phyloP scores from a whole-genome alignment of 2,888 invertebrate genomes.

The Arge pagana region DNA sequence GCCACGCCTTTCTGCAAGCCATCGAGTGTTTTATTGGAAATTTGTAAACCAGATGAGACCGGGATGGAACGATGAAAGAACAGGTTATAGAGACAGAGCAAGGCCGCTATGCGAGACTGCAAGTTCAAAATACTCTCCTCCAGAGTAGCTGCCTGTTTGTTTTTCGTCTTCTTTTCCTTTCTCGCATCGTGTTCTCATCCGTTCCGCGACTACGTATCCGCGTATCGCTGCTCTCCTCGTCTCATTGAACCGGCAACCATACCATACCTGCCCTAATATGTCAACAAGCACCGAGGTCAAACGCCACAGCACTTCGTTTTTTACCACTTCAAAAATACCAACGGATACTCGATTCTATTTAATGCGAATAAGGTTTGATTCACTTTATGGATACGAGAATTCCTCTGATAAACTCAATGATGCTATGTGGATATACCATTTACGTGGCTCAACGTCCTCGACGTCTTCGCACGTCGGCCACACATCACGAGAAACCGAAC shows the following conservation, averaged over 20 bases:
- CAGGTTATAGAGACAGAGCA: constrained; percentile 28
- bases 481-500: too few species aligned
- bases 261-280: constrained; percentile 12
- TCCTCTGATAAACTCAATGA: too few species aligned
- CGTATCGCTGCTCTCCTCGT: too few species aligned
- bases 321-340: too few species aligned
- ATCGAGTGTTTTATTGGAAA: constrained; percentile 22
- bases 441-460: too few species aligned
- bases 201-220: not conserved
- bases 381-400: too few species aligned
- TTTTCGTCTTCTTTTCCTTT: not conserved
- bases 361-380: too few species aligned
- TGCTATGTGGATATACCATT: too few species aligned
- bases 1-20: constrained; percentile 35
- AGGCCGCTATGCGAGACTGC: constrained; percentile 28
- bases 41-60: constrained; percentile 26
- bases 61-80: constrained; percentile 23
- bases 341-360: too few species aligned
- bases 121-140: constrained; percentile 23
- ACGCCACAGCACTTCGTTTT: too few species aligned
- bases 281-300: not conserved
- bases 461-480: too few species aligned
- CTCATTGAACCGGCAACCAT: not conserved
- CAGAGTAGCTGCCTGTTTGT: not conserved
- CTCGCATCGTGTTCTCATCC: not conserved